Base-by-base conservation (phyloP, 2,113 vertebrate species). In the mouse (Mus musculus) region DNA sequence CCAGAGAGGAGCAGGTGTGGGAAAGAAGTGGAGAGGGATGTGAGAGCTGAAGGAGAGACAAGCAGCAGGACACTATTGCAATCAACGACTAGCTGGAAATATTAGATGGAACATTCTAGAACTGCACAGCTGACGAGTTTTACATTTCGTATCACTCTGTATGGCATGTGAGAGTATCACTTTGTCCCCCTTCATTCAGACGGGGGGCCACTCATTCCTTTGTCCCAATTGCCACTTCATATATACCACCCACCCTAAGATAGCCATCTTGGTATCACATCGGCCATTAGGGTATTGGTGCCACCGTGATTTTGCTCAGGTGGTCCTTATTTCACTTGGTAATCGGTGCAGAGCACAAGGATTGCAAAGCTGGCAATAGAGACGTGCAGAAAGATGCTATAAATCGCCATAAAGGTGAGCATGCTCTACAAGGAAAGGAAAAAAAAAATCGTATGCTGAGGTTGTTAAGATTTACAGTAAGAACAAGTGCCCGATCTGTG, bases 21-120 rank as follows among this genome's bases (percentile, higher is more conserved):
- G 42, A 49, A 52, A 46, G 59, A 52, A 7, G 7, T 11, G 22
- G 7, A 0, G 39, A 39, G 20, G 46, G 1, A 8, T 2, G 0
- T 61, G 52, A 49, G 69, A 49, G 7, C 36, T 22, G 22, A 30
- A 39, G 33, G 59, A 67, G 39, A 0, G 69, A n/a, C 28, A 0
- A 19, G 19, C 10, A 3, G 69, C 4, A 13, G 71, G 12, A 5
- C 49, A 2, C 67, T 61, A 33, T 67, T 69, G 12, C 13, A 46
- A 42, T 26, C 63, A 49, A 8, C 42, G 13, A 49, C 46, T n/a
- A 49, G 17, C 75, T n/a, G 39, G 49, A 88, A 81, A 65, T 73
- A 65, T 14, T 52, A 63, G n/a, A 33, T 33, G 8, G 65, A 39
- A 81, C 56, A 71, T 36, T 88, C 54, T 28, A 61, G 65, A 81